A percentile compares a stretch with the other conserved stretches of the same genome.
Conservation (phyloP, 2,888 invertebrate genomes). For the Clitarchus hookeri region DNA sequence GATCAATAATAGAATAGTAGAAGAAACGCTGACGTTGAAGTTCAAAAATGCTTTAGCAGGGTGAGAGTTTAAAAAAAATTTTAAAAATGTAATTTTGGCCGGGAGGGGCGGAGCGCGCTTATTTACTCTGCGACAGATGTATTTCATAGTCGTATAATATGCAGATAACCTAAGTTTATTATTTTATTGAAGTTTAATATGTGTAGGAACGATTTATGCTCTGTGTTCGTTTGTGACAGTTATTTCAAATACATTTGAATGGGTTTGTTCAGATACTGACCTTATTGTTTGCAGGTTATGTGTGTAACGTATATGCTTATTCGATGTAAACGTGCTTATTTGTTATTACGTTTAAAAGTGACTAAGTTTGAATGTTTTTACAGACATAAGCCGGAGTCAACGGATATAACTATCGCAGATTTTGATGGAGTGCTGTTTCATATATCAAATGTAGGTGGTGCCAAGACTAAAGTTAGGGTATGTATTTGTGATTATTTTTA, state of each 20-base stretch:
- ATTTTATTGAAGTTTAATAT: slow-evolving; percentile 16
- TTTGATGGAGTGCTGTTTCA: slow-evolving; percentile 99
- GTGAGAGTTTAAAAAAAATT: too few relatives aligned
- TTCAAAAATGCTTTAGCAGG: slow-evolving; percentile 95
- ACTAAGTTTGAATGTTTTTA: slow-evolving; percentile 54
- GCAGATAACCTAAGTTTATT: neutral
- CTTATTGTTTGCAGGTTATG: neutral
- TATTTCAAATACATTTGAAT: neutral
- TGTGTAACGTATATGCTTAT: neutral
- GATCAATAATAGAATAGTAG: slow-evolving; percentile 98
- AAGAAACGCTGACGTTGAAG: slow-evolving; percentile 94
- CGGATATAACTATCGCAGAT: slow-evolving; percentile 93
- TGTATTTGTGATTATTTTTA: slow-evolving; percentile 52
- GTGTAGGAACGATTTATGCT: neutral
- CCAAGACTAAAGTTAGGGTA: slow-evolving; percentile 97
- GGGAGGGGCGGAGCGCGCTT: slow-evolving; percentile 37
- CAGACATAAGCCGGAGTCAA: slow-evolving; percentile 93
- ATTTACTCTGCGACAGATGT: neutral
- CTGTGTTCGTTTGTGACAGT: neutral
- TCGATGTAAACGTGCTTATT: too few relatives aligned
- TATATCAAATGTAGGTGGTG: slow-evolving; percentile 94
- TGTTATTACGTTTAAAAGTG: too few relatives aligned
- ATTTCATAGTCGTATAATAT: too few relatives aligned
- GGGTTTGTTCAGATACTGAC: neutral
- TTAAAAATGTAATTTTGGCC: too few relatives aligned